phyloP scores from a whole-genome alignment of 2,113 vertebrate species.

The Lipophrys pholis region DNA sequence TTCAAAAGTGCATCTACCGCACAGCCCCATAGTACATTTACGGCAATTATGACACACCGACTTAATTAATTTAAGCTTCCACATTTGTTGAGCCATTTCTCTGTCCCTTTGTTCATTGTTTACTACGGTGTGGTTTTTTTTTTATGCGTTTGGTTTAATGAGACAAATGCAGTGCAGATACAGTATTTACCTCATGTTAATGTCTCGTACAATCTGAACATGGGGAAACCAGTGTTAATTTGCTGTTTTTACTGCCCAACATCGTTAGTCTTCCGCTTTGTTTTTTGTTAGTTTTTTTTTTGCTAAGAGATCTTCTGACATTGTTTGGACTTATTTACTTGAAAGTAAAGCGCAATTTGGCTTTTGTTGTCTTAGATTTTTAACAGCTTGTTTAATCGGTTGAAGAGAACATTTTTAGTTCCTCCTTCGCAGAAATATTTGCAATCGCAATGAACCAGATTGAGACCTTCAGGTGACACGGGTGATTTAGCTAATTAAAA shows the following conservation, averaged over 20 bases:
- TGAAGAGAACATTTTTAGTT: too few species aligned
- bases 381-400: too few species aligned
- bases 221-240: not conserved
- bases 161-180: not conserved
- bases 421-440: too few species aligned
- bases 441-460: too few species aligned
- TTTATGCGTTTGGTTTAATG: constrained; percentile 7
- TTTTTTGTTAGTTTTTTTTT: not conserved
- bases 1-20: constrained; percentile 3
- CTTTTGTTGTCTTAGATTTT: too few species aligned
- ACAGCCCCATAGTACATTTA: not conserved
- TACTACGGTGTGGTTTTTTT: not conserved
- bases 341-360: too few species aligned
- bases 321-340: too few species aligned
- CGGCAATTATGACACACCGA: constrained; percentile 22
- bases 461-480: too few species aligned
- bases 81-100: not conserved
- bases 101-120: not conserved
- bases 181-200: constrained; percentile 1
- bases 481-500: too few species aligned
- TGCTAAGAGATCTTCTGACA: too few species aligned
- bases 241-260: not conserved
- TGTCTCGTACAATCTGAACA: not conserved
- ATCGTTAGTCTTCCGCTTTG: not conserved
- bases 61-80: constrained; percentile 29